These are phyloP conservation scores for Gila robusta DNA, from an alignment of 2,797 vertebrate species.

Conservation along the genomic window DNA sequence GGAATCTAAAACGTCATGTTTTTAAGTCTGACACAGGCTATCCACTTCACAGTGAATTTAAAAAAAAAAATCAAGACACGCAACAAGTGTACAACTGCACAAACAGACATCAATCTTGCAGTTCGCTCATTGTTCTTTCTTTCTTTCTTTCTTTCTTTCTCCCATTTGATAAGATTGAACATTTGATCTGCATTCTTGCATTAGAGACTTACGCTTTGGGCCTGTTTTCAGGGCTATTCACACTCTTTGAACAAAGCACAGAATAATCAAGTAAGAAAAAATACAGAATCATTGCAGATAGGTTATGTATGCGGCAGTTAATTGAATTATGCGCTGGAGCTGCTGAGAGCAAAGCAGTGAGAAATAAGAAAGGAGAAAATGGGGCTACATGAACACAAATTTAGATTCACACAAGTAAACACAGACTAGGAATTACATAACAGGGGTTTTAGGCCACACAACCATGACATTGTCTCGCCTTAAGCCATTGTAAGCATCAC, in stretches of 20 bases:
- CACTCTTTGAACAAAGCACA: slow-evolving; percentile 42
- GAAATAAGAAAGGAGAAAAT: slow-evolving; percentile 52
- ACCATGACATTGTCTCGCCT: slow-evolving; percentile 21
- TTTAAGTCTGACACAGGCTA: slow-evolving; percentile 28
- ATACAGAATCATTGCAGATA: slow-evolving; percentile 60
- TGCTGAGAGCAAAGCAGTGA: slow-evolving; percentile 48
- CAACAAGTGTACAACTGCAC: slow-evolving; percentile 27
- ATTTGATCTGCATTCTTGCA: slow-evolving; percentile 14
- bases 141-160: background rate
- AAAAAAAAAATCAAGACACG: slow-evolving; percentile 15
- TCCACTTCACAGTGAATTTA: slow-evolving; percentile 31
- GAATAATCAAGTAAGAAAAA: slow-evolving; percentile 47
- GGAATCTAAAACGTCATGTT: slow-evolving; percentile 30
- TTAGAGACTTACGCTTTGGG: background rate
- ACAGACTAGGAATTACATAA: slow-evolving; percentile 42
- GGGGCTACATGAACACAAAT: slow-evolving; percentile 24
- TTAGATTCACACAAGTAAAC: slow-evolving; percentile 39
- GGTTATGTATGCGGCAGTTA: slow-evolving; percentile 59
- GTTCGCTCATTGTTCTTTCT: background rate
- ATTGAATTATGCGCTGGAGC: slow-evolving; percentile 64
- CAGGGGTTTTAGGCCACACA: slow-evolving; percentile 17
- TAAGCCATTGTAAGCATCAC: slow-evolving; percentile 24
- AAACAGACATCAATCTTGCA: slow-evolving; percentile 12
- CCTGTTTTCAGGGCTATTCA: slow-evolving; percentile 18
- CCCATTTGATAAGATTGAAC: background rate